A percentile compares a stretch with the other conserved stretches of the same genome.
Evolutionary conservation across 2,113 vertebrate genomes (phyloP).

Genomic region (Oreocharis arfaki): DNA sequence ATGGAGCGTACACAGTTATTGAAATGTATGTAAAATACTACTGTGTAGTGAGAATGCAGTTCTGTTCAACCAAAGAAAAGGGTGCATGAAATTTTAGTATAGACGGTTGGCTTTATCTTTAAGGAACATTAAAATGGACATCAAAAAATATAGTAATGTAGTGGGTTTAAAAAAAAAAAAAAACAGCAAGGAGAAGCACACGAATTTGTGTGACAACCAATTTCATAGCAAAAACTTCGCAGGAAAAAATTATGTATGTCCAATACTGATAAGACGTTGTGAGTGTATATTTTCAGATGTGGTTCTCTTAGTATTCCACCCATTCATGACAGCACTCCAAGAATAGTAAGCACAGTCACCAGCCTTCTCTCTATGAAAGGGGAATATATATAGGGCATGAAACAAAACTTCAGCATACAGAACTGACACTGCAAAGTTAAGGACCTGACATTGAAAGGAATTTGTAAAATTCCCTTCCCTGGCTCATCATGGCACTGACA

Average conservation of each 20-base stretch:
- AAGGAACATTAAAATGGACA: slow-evolving; percentile 78
- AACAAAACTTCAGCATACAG: slow-evolving; percentile 47
- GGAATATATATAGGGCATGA: slow-evolving; percentile 56
- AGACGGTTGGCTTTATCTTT: slow-evolving; percentile 75
- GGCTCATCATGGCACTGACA: not conserved
- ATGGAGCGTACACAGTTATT: slow-evolving; percentile 63
- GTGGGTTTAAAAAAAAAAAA: slow-evolving; percentile 19
- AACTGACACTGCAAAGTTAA: slow-evolving; percentile 56
- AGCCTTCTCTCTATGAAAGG: slow-evolving; percentile 49
- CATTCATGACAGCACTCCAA: slow-evolving; percentile 62
- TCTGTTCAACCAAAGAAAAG: slow-evolving; percentile 65
- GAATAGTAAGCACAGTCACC: slow-evolving; percentile 66
- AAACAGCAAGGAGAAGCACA: slow-evolving; percentile 26
- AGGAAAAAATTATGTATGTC: slow-evolving; percentile 74
- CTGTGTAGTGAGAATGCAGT: slow-evolving; percentile 58
- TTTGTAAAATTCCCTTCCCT: slow-evolving; percentile 53
- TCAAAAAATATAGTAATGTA: slow-evolving; percentile 71
- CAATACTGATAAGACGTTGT: slow-evolving; percentile 74
- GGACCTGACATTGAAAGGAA: slow-evolving; percentile 60
- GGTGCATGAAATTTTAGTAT: slow-evolving; percentile 73
- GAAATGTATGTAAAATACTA: slow-evolving; percentile 67
- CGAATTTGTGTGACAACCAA: slow-evolving; percentile 72
- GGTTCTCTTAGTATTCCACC: slow-evolving; percentile 69
- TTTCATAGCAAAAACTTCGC: slow-evolving; percentile 76
- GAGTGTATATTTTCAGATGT: slow-evolving; percentile 71